Base-by-base conservation (phyloP, 92 coral and sea anemone species). In the Metridium senile region DNA sequence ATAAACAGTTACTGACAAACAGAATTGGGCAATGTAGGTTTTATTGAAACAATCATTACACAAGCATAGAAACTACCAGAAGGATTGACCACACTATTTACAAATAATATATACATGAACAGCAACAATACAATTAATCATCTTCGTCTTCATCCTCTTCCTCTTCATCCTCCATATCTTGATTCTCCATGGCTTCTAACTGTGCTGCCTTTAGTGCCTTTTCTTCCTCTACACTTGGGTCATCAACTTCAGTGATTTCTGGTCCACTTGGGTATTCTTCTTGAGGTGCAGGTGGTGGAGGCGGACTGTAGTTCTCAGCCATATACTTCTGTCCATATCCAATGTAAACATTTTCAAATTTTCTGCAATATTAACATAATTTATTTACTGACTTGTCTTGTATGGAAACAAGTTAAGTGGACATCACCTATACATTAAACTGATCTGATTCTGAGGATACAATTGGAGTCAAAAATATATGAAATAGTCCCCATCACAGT, bases 301-400 rank as follows among this genome's bases (percentile, higher is more conserved):
- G 99, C 1, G 99, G 99, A 70, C 99, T 96, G 85, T 96, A 96
- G 84, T 96, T 96, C 78, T 96, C 99, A 64, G 99, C 97, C 71
- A 91, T 82, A 81, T 78, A 96, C 78, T 89, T 92, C 86, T 96
- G 99, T 57, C 97, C 99, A 94, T 92, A 93, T 54, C 99, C 97
- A 80, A 96, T 89, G 74, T 96, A 96, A 17, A 96, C 76, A 76
- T 96, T 96, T 75, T 96, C 99, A 81, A 96, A 96, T 89, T 92
- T 96, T 70, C 99, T 96, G 79, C 59, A 4, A 71, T 18, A 43
- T 49, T 7, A 49, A 59, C 16, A 29, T 70, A 0, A 0, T 68
- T 45, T 23, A 29, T 8, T 11, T 59, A 27, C 16, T 51, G 13
- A 51, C 13, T 51, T n/a, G n/a, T n/a, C 58, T 51, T 13, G 58